phyloP scores from a whole-genome alignment of 2,888 invertebrate genomes.

The Hermaeophaga mercurialis region DNA sequence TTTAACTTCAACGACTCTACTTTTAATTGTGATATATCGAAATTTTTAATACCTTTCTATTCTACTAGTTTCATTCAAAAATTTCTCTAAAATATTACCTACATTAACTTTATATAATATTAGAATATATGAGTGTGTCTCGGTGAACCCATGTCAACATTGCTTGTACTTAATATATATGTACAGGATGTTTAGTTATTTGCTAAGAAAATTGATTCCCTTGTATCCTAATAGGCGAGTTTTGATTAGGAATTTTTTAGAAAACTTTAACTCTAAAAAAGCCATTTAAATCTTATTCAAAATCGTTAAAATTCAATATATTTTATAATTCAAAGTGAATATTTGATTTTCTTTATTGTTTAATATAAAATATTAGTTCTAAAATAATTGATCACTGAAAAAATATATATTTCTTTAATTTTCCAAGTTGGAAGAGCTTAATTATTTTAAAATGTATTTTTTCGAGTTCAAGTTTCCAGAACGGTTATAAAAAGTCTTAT shows the following conservation, averaged over 20 bases:
- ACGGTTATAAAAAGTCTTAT: too few species aligned
- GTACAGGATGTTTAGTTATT: conserved; percentile 22
- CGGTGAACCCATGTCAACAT: conserved; percentile 29
- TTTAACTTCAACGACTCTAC: conserved; percentile 20
- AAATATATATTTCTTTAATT: too few species aligned
- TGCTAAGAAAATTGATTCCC: conserved; percentile 27
- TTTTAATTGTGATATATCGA: conserved; percentile 20
- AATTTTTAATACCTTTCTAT: conserved; percentile 25
- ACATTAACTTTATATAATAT: conserved; percentile 22
- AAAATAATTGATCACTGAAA: too few species aligned
- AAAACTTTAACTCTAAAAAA: not conserved
- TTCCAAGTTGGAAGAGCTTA: too few species aligned
- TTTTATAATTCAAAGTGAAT: too few species aligned
- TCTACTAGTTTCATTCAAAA: conserved; percentile 31
- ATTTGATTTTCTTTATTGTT: too few species aligned
- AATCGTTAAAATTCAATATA: too few species aligned
- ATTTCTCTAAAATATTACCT: conserved; percentile 39
- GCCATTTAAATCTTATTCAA: too few species aligned
- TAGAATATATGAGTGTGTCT: conserved; percentile 20
- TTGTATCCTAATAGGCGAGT: not conserved
- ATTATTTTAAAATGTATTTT: too few species aligned
- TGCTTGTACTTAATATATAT: conserved; percentile 32
- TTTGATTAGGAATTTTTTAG: conserved; percentile 1
- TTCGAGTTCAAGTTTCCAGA: too few species aligned
- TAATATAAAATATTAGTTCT: too few species aligned